Evolutionary conservation across 2,888 invertebrate species (phyloP), one percentile per base, ranked within the genome.

Genomic region (Metalampra italica): DNA sequence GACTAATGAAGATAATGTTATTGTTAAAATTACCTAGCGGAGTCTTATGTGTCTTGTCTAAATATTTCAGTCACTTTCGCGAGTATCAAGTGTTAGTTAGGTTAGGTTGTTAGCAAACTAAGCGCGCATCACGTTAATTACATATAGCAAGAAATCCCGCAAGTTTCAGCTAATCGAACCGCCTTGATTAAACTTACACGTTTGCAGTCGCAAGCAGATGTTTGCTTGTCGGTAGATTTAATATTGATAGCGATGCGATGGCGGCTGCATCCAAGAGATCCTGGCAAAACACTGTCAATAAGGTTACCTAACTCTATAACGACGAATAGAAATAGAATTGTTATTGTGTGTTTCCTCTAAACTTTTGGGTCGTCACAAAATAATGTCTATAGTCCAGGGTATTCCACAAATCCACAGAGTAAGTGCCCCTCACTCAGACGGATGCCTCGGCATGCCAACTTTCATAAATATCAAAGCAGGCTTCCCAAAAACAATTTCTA

Each of bases 391-490:
- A n/a, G 65, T 64, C 68, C 64, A 51, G 62, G 61, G 59, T 68
- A 66, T 68, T 70, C 62, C 66, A 56, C 64, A 71, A 78, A 76
- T 74, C 66, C 71, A 66, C 68, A 64, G 57, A 64, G 57, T 62
- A 76, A 64, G 57, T 62, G 76, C 78, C 81, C 77, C 78, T 83
- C 80, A 81, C 68, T 83, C 81, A 81, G 77, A 75, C 70, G 68
- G 71, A 72, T 64, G 69, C 67, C 71, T 68, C 71, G 68, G 71
- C 75, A 77, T 80, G 78, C 74, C 81, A 78, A 66, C 75, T 80
- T 82, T 82, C 83, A 89, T 89, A 85, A 88, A 89, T 89, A 88
- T 83, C 82, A 82, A 75, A 89, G 82, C 80, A 83, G 83, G 63
- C 68, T 70, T 65, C 63, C 70, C 73, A 71, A 81, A 85, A 85